Base-by-base conservation (phyloP, 2,888 invertebrate genomes). In the Boloria euphrosyne region DNA sequence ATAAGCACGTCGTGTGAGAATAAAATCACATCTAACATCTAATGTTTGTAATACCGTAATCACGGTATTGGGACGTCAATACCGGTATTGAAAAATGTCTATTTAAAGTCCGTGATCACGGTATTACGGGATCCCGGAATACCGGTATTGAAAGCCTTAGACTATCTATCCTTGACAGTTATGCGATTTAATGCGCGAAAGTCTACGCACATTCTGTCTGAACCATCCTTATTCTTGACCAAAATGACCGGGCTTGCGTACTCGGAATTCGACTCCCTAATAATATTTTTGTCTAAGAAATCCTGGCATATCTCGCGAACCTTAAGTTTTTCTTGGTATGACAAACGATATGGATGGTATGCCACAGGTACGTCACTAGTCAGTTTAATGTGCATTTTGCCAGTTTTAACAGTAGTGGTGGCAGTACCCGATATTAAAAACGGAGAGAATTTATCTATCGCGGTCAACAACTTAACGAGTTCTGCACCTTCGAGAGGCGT, bases 321-420 rank as follows among this genome's bases (percentile, higher is more conserved):
- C 22, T 67, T 71, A 4, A 71, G 13, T 59, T 74, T 76, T 62
- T 76, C 76, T 5, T 54, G 49, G 22, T 66, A 61, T 0, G 76
- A 76, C 3, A 77, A 52, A 13, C 62, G 71, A 47, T 76, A 77
- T 0, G 77, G 76, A 0, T 71, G 71, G 47, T 78, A 76, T 2
- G 46, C 52, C 0, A 78, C 65, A 5, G 77, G 75, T 22, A 13
- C 10, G 38, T 66, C 16, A 31, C 59, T 73, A 1, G 50, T 75
- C 0, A 79, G 59, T 18, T 61, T 65, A 6, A 76, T 78, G 0
- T 71, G 44, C 75, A 78, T 77, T 2, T 60, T 65, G 0, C 78
- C 76, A 0, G 75, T 75, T 13, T 22, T 73, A 0, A 79, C 76
- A 0, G 75, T 78, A 2, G 71, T 67, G 6, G 59, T 43, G 1